Evolutionary conservation across 2,888 invertebrate genomes (phyloP).

Genomic region (Dolichomitus sp.): DNA sequence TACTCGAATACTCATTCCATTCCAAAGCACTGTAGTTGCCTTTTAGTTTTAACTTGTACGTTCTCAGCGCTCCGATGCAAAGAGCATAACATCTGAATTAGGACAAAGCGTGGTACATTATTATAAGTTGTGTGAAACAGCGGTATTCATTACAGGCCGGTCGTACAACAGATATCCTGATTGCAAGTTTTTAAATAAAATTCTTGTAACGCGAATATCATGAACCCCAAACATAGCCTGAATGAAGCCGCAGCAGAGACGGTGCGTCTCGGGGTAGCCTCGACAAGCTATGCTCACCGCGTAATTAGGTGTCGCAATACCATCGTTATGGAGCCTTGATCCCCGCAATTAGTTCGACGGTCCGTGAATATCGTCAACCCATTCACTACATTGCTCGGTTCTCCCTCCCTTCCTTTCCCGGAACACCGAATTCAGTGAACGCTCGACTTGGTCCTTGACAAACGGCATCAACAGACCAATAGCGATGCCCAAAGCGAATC

Average conservation of each 20-base stretch:
- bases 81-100: too few species aligned
- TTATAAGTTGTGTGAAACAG: too few species aligned
- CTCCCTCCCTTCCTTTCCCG: background rate
- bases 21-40: background rate
- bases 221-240: background rate
- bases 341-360: constrained; percentile 75
- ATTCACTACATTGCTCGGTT: constrained; percentile 62
- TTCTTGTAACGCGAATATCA: background rate
- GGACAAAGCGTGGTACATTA: too few species aligned
- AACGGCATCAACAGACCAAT: constrained; percentile 67
- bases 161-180: background rate
- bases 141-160: too few species aligned
- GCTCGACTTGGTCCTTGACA: constrained; percentile 74
- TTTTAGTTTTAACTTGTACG: too few species aligned
- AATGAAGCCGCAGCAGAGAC: background rate
- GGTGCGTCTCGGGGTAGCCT: constrained; percentile 5
- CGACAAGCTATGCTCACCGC: constrained; percentile 1
- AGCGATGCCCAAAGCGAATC: constrained; percentile 66
- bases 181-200: background rate
- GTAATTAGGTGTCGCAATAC: constrained; percentile 43
- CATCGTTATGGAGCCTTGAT: constrained; percentile 57
- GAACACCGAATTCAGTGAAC: constrained; percentile 60
- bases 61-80: too few species aligned
- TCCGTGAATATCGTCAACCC: constrained; percentile 72
- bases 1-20: background rate